Base-by-base conservation (phyloP, 1,140 invertebrate genomes). In the Ostrea edulis region DNA sequence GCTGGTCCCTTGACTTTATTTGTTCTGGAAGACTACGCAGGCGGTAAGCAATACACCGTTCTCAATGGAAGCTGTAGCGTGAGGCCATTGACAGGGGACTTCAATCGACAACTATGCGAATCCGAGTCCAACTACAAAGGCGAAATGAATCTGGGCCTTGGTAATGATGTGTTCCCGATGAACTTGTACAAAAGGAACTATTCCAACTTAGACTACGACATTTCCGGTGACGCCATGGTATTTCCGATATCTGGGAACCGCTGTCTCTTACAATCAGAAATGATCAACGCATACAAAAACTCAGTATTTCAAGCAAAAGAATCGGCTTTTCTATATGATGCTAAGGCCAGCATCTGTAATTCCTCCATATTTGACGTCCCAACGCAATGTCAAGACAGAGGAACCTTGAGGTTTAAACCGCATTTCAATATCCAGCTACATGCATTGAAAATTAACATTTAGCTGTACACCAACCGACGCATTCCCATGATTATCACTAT, bases 11-110 rank as follows among this genome's bases (percentile, higher is more conserved):
- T 77, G 68, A 77, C 68, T 7, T 35, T 77, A 7, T 77, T 77
- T 29, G 68, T 77, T 12, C 68, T 77, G 1, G 68, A 77, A 77
- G 68, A 77, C 25, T 77, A 77, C 68, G 68, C 68, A 35, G 68
- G 25, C 12, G 68, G 68, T 3, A 77, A 29, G 7, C 25, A 25
- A 14, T 77, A 77, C 68, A 35, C 25, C 2, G 68, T 77, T 77
- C 68, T 77, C 5, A 77, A 77, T 77, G 68, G 68, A 29, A 77
- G 12, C 9, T 77, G 68, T 17, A 29, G 25, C 9, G 22, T 77
- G 7, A 25, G 12, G 11, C 68, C 68, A 25, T 14, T 77, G 68
- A 77, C 22, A 14, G 68, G 68, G 14, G 68, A 77, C 29, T 77
- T 77, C 17, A 77, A 77, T 35, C 22, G 68, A 77, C 22, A 77